Evolutionary conservation across 2,797 vertebrate genomes (phyloP), one percentile per base, ranked within the genome.

Genomic region (Leontocebus nigricollis): DNA sequence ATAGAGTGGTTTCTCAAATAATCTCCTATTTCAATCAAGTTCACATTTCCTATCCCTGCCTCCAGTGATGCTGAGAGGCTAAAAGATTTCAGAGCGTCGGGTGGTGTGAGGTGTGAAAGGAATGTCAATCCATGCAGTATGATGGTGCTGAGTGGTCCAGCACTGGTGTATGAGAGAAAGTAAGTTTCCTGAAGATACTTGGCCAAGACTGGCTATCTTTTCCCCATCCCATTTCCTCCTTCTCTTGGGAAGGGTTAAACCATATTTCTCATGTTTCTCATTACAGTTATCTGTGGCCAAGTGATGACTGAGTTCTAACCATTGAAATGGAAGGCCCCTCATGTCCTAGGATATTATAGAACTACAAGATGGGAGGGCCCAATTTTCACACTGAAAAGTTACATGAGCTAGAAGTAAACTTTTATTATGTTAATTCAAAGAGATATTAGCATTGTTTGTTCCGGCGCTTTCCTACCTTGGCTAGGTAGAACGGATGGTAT

Each of bases 371-470:
- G n/a, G 44, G 61, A 93, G 77, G 15, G 44, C 1, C 44, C 8
- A 70, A 7, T 36, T 88, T 80, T 73, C 59, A 96, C 39, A 72
- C 10, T 11, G 20, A 61, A 75, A 72, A 88, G 15, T 75, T 90
- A 14, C 1, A 59, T 41, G 20, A 85, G 24, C 14, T 57, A 85
- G n/a, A 94, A 80, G 41, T 41, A 14, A 80, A 39, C 2, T 76
- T 75, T 24, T 7, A 4, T 4, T 48, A 4, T 24, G 41, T 70
- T 50, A 76, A 75, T 61, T 89, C 44, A 61, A 1, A n/a, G 44
- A 75, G 20, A 48, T 59, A 4, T 33, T 72, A 48, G 5, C 30
- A 26, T n/a, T 73, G 1, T 50, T 88, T 73, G 24, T 75, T 52
- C 46, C 1, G 33, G 41, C 22, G 1, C 41, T 88, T 22, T 85